A percentile compares a stretch with the other conserved stretches of the same genome.
Evolutionary conservation across 1,140 invertebrate species (phyloP).

Genomic region (Halesus radiatus): DNA sequence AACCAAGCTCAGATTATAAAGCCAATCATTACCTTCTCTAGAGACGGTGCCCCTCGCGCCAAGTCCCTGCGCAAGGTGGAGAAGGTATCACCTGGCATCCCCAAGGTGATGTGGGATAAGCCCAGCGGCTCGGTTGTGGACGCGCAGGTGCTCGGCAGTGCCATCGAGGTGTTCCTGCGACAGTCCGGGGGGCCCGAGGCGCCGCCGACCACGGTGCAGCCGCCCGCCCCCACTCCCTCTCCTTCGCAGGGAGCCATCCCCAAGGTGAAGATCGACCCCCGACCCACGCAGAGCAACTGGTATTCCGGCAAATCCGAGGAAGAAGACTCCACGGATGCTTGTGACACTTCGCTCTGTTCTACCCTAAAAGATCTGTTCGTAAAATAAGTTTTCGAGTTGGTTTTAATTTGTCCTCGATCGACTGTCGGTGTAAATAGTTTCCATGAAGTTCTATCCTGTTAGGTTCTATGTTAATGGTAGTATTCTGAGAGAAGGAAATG

Average conservation of each 20-base stretch:
- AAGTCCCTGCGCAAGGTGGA: constrained; percentile 20
- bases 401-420: no score
- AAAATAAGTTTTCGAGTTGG: constrained; percentile 69
- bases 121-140: constrained; percentile 82
- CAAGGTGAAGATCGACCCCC: constrained; percentile 58
- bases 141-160: constrained; percentile 82
- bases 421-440: background rate
- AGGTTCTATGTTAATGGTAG: background rate
- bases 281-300: constrained; percentile 62
- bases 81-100: constrained; percentile 51
- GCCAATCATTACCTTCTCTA: constrained; percentile 31
- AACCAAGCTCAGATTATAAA: constrained; percentile 61
- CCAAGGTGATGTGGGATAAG: constrained; percentile 79
- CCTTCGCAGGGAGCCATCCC: constrained; percentile 59
- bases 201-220: constrained; percentile 60
- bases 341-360: constrained; percentile 82
- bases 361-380: constrained; percentile 88
- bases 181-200: constrained; percentile 67
- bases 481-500: constrained; percentile 4
- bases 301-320: constrained; percentile 72
- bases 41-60: background rate
- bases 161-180: constrained; percentile 84
- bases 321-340: constrained; percentile 76
- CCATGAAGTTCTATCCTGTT: constrained; percentile 4
- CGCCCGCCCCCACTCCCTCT: constrained; percentile 26